Evolutionary conservation across 2,888 invertebrate genomes (phyloP).

Genomic region (Lepidonotus clava): DNA sequence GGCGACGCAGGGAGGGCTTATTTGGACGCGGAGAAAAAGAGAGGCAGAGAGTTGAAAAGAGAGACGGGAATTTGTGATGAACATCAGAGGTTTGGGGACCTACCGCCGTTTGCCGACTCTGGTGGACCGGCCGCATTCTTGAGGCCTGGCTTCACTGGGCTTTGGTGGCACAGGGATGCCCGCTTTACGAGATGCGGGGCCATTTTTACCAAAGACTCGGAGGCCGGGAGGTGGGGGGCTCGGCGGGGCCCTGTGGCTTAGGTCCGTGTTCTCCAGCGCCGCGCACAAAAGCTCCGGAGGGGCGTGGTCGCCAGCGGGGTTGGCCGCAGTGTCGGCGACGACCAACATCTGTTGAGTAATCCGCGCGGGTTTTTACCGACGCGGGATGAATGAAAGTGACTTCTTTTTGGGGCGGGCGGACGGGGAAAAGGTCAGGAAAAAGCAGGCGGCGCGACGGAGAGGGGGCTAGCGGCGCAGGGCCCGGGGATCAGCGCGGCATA

Average conservation of each 20-base stretch:
- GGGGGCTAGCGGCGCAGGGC: not conserved
- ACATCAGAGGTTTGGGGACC: not conserved
- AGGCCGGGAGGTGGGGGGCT: not conserved
- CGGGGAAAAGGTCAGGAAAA: conserved; percentile 23
- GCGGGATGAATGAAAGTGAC: conserved; percentile 37
- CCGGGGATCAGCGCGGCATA: not conserved
- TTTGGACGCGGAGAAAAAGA: not conserved
- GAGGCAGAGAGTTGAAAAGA: not conserved
- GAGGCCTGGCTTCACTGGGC: not conserved
- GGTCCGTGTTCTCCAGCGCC: not conserved
- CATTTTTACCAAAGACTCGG: not conserved
- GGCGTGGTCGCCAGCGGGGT: conserved; percentile 21
- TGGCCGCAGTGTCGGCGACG: conserved; percentile 1
- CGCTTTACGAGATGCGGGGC: not conserved
- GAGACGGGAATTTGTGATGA: not conserved
- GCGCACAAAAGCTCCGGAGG: not conserved
- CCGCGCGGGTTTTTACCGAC: not conserved
- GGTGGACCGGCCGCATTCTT: not conserved
- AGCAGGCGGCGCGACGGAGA: not conserved
- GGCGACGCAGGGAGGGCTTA: not conserved
- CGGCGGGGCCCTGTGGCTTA: too few species aligned
- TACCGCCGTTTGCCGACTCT: not conserved
- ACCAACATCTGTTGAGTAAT: conserved; percentile 45
- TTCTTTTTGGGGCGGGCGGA: conserved; percentile 1
- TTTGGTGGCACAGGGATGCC: not conserved